Conservation (phyloP, 2,888 invertebrate genomes). For the Boloria selene region DNA sequence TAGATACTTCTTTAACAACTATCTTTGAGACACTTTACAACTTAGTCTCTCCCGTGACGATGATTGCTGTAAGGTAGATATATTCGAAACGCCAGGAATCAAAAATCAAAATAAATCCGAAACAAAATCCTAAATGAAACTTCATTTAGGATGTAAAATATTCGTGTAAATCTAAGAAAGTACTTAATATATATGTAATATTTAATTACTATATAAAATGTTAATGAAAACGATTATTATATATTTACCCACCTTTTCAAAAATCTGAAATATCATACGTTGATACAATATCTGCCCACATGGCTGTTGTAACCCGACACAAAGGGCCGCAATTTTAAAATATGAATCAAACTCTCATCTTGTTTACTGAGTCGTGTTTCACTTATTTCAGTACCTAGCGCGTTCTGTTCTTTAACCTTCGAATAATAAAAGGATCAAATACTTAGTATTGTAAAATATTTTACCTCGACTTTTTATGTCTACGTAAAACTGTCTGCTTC, state of each 20-base stretch:
- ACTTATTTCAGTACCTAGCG: slow-evolving; percentile 16
- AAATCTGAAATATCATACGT: slow-evolving; percentile 19
- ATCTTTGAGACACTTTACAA: no score
- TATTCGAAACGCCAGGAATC: no score
- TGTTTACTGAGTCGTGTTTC: slow-evolving; percentile 17
- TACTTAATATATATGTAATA: no score
- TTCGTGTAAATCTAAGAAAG: no score
- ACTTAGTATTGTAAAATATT: slow-evolving; percentile 14
- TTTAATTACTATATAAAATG: background rate
- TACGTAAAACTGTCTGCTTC: slow-evolving; percentile 4
- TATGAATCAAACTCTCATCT: slow-evolving; percentile 19
- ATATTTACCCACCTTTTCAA: background rate
- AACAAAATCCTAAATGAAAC: no score
- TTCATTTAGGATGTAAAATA: no score
- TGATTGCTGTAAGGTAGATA: no score
- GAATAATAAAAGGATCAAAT: slow-evolving; percentile 18
- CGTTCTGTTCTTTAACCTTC: slow-evolving; percentile 9
- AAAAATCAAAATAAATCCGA: no score
- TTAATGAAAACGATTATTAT: background rate
- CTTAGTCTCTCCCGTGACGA: no score
- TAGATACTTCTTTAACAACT: no score
- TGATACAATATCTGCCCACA: slow-evolving; percentile 28
- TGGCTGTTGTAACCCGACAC: slow-evolving; percentile 25
- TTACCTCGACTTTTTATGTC: slow-evolving; percentile 13
- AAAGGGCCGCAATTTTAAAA: slow-evolving; percentile 29